Conservation (phyloP, 2,797 vertebrate species). For the Liparis tanakae region DNA sequence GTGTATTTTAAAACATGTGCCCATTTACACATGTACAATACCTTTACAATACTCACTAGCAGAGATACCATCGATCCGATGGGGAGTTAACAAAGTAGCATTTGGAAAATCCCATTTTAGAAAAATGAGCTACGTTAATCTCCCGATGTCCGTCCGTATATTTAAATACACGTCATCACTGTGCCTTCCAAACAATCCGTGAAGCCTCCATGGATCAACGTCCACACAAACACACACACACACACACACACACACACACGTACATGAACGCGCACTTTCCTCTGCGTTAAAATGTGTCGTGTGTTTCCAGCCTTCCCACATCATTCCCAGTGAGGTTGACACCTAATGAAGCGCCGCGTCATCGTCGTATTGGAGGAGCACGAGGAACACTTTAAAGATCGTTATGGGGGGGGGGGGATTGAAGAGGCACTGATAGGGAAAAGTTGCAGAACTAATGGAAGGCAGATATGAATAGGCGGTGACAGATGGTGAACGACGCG, state of each 20-base stretch:
- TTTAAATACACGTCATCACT: constrained; percentile 49
- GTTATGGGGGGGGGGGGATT: constrained; percentile 37
- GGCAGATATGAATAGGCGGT: constrained; percentile 38
- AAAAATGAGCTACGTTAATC: constrained; percentile 46
- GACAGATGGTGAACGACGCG: constrained; percentile 42
- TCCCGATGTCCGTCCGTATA: constrained; percentile 31
- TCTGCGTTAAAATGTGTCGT: constrained; percentile 47
- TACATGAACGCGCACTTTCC: constrained; percentile 41
- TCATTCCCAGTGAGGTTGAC: constrained; percentile 62
- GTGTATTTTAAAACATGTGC: constrained; percentile 28
- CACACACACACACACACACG: constrained; percentile 10
- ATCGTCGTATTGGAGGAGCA: constrained; percentile 66
- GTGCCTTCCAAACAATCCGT: constrained; percentile 38
- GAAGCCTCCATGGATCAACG: constrained; percentile 37
- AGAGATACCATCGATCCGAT: constrained; percentile 37
- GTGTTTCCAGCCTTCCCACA: constrained; percentile 47
- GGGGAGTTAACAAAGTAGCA: constrained; percentile 43
- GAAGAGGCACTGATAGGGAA: constrained; percentile 57
- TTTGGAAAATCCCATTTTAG: constrained; percentile 40
- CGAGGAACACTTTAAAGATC: constrained; percentile 64
- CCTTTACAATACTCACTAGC: constrained; percentile 28
- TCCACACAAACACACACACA: constrained; percentile 32
- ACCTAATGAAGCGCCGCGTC: constrained; percentile 69
- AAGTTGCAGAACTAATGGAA: constrained; percentile 43
- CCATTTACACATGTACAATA: constrained; percentile 1